Base-by-base conservation (phyloP, 2,797 vertebrate genomes). In the Orientallactaga sibirica region DNA sequence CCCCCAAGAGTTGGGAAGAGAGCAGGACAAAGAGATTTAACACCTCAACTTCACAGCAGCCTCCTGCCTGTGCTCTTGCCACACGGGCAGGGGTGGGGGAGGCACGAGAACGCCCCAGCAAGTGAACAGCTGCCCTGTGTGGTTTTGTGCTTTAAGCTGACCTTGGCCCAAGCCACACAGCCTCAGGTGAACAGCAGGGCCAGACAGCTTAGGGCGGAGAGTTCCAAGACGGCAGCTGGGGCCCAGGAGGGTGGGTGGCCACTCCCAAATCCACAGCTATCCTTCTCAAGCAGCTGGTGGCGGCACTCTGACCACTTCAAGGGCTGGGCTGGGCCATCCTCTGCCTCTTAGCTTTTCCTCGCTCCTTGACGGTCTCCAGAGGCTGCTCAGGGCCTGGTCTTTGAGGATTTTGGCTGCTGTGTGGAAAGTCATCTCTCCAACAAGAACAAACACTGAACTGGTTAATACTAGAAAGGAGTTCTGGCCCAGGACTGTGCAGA, bases 61-160 rank as follows among this genome's bases (percentile, higher is more conserved):
- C 0, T 0, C 43, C 73, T 24, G 43, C 80, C 73, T 2, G 8
- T 0, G 0, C 27, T 9, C 11, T 24, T 6, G 25, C 20, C 71
- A 14, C 9, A 6, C 2, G 0, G 12, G 33, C 33, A 37, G 33
- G 25, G 41, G 48, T 48, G 48, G 48, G 48, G 48, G 48, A 0
- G 9, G 84, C 1, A 1, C 0, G 2, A 20, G 41, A 18, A 33
- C 4, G 24, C 19, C 43, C n/a, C 24, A 20, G 43, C 1, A 12
- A 58, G 62, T 43, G 43, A 3, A 15, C 0, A 1, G 2, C 78
- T 18, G 84, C 18, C 33, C 20, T 0, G 0, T 0, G 33, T 1
- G 43, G 37, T 14, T 94, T 79, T 92, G 92, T 92, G 93, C 95
- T 90, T 94, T 58, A 55, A 71, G 29, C 12, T 48, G n/a, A 33